Evolutionary conservation across 2,113 vertebrate species (phyloP).

Genomic region (Tenebrosternarchus preto): DNA sequence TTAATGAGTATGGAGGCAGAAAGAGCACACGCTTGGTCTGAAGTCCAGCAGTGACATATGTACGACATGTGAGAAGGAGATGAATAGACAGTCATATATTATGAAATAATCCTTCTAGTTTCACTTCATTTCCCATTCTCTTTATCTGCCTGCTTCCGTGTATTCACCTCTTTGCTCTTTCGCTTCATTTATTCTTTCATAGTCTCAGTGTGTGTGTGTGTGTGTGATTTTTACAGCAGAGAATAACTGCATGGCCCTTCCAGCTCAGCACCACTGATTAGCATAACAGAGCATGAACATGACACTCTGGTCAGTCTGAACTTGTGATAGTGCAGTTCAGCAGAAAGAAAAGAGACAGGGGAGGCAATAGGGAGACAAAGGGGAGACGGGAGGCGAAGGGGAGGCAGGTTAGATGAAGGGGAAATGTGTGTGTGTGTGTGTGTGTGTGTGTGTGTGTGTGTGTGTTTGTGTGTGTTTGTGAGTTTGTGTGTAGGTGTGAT

Average conservation of each 20-base stretch:
- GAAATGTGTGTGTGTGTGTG: no score
- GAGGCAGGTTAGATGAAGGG: not conserved
- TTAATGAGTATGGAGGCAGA: constrained; percentile 18
- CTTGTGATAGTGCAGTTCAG: not conserved
- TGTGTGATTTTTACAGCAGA: constrained; percentile 20
- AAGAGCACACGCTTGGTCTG: not conserved
- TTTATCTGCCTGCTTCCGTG: not conserved
- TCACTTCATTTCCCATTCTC: constrained; percentile 8
- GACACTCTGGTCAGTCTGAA: not conserved
- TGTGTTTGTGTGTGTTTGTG: no score
- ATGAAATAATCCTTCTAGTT: constrained; percentile 15
- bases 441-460: no score
- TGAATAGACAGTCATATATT: not conserved
- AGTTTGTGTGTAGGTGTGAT: constrained; percentile 2
- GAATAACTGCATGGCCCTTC: constrained; percentile 17
- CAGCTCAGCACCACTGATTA: constrained; percentile 61
- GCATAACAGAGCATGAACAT: constrained; percentile 61
- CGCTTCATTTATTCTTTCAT: not conserved
- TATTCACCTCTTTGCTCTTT: not conserved
- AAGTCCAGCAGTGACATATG: constrained; percentile 4
- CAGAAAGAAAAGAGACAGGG: constrained; percentile 25
- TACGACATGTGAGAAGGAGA: not conserved
- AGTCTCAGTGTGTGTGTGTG: constrained; percentile 26
- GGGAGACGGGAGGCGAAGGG: not conserved
- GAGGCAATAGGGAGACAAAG: constrained; percentile 27